Evolutionary conservation across 1,140 invertebrate species (phyloP).

Genomic region (Zaprionus gabonicus): DNA sequence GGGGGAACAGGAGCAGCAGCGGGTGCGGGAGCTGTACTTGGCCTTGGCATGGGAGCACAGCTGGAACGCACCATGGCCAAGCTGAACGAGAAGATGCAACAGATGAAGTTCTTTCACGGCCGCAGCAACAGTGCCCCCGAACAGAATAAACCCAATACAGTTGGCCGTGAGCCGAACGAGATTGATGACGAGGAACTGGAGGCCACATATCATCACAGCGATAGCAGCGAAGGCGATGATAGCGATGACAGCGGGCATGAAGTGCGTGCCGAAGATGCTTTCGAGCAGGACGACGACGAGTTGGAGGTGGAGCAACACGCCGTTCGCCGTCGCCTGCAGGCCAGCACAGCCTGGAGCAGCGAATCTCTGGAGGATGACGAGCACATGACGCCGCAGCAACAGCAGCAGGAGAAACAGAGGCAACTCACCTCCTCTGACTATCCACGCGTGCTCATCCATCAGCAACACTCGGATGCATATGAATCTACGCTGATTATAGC

Average conservation of each 20-base stretch:
- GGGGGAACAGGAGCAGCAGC: neutral
- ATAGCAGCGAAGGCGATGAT: constrained; percentile 40
- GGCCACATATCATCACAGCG: constrained; percentile 69
- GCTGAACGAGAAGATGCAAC: constrained; percentile 72
- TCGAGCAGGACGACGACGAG: constrained; percentile 14
- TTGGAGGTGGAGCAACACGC: neutral
- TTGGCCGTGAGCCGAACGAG: constrained; percentile 68
- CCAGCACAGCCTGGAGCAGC: constrained; percentile 66
- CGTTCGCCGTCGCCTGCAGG: constrained; percentile 17
- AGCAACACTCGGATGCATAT: constrained; percentile 73
- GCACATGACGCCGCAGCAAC: constrained; percentile 11
- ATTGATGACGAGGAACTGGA: constrained; percentile 70
- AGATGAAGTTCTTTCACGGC: constrained; percentile 73
- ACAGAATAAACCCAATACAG: constrained; percentile 59
- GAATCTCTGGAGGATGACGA: constrained; percentile 66
- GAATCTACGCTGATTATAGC: constrained; percentile 81
- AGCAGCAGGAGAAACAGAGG: constrained; percentile 7
- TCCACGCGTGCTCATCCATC: constrained; percentile 78
- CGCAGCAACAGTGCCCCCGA: neutral
- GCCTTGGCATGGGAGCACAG: constrained; percentile 27
- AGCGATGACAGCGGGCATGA: constrained; percentile 51
- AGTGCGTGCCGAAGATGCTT: constrained; percentile 55
- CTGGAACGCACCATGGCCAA: constrained; percentile 65
- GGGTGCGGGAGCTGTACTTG: constrained; percentile 16
- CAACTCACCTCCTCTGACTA: constrained; percentile 41